These are phyloP conservation scores for Natrix natrix DNA, from an alignment of 2,797 vertebrate species.

Conservation along the genomic window DNA sequence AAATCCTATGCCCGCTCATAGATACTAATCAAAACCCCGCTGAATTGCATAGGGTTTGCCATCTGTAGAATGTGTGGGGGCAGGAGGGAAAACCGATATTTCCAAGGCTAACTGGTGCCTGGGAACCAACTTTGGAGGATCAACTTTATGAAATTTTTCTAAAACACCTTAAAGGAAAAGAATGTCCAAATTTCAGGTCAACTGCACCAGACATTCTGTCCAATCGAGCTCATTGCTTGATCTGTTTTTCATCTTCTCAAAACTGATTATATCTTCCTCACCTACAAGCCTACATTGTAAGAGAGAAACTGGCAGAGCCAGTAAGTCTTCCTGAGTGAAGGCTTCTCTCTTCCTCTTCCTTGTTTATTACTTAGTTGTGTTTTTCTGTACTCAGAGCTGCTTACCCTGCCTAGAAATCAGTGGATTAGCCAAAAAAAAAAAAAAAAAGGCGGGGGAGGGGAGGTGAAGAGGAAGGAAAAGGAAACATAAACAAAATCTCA, in stretches of 20 bases:
- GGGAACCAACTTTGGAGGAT: neutral
- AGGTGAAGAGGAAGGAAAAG: neutral
- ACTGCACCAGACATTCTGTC: neutral
- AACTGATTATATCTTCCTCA: neutral
- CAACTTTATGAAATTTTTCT: neutral
- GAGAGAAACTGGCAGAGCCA: neutral
- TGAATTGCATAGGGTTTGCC: too few species aligned
- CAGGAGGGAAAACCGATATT: rapidly evolving
- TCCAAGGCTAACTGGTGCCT: neutral
- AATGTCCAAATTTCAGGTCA: neutral
- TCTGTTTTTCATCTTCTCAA: neutral
- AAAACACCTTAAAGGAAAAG: neutral
- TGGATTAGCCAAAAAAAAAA: neutral
- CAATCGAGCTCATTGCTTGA: neutral
- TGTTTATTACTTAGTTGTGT: neutral
- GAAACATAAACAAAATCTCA: neutral
- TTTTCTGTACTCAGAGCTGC: neutral
- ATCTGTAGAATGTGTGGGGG: neutral
- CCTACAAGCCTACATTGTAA: neutral
- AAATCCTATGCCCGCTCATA: neutral
- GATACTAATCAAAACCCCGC: too few species aligned
- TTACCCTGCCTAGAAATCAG: neutral
- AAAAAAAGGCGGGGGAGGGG: too few species aligned
- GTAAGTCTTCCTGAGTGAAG: neutral
- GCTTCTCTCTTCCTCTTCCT: neutral